A percentile compares a stretch with the other conserved stretches of the same genome.
Conservation (phyloP, 2,797 vertebrate species). For the Liparis tanakae region DNA sequence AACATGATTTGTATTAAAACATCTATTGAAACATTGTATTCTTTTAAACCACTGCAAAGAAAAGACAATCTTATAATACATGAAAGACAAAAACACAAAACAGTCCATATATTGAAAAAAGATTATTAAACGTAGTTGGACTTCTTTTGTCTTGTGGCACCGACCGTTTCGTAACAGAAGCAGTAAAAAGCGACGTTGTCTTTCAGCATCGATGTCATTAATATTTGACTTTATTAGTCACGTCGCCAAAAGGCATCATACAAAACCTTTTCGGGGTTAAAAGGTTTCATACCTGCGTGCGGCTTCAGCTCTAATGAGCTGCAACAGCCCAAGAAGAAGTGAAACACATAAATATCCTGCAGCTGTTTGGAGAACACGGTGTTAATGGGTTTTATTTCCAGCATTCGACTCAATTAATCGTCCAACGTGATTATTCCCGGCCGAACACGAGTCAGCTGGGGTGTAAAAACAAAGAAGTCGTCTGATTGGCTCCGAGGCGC, state of each 20-base stretch:
- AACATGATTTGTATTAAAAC: constrained; percentile 28
- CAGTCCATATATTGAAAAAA: not conserved
- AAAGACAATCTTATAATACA: not conserved
- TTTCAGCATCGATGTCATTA: constrained; percentile 1
- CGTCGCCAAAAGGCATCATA: not conserved
- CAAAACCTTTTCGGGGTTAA: not conserved
- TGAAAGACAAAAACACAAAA: constrained; percentile 26
- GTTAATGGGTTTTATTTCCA: constrained; percentile 3
- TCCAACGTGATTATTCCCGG: not conserved
- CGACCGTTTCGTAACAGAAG: not conserved
- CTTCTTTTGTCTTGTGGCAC: constrained; percentile 12
- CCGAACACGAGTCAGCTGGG: too few relatives aligned
- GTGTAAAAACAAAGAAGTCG: not conserved
- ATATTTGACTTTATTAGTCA: not conserved
- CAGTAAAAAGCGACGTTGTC: not conserved
- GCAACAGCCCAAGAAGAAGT: not conserved
- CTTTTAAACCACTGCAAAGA: constrained; percentile 38
- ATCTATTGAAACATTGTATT: not conserved
- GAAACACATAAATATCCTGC: not conserved
- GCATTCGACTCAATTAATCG: not conserved
- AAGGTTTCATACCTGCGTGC: not conserved
- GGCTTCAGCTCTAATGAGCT: not conserved
- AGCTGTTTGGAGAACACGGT: not conserved
- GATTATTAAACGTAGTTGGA: not conserved
- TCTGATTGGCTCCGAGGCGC: not conserved